Evolutionary conservation across 2,113 vertebrate genomes (phyloP), one percentile per base, ranked within the genome.

Genomic region (Antechinus flavipes): DNA sequence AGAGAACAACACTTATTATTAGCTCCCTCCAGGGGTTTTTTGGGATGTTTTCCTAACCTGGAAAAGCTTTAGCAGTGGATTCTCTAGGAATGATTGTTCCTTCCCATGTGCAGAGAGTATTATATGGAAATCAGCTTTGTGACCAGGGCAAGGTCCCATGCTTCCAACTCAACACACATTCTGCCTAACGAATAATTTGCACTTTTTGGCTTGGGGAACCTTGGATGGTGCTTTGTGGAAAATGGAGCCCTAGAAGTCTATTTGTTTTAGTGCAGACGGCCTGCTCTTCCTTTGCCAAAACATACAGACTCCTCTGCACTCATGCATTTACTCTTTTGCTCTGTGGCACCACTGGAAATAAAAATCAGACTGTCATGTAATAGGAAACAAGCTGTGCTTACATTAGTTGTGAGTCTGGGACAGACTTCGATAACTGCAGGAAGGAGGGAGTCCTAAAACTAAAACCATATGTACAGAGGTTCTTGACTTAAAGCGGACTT

Each of bases 341-440:
- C 96, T 97, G 84, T 95, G 98, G 97, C 96, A 93, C 95, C 94
- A 91, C 97, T 0, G 93, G 98, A 98, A 98, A 98, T 92, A 95
- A 95, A 98, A 98, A 90, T 46, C 95, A 93, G 95, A 94, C 95
- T 96, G 96, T 97, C 92, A 0, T 0, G 98, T 98, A 98, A 98
- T 94, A 97, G 1, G 93, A 98, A 98, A 96, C 97, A 98, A 97
- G 97, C 96, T 97, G 95, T 98, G 98, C 98, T 97, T 98, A 98
- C 96, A 96, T 98, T 98, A 98, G 97, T 95, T 95, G 0, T 0
- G 92, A 98, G 98, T 97, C 98, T 93, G 97, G 98, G 96, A 47
- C 61, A 93, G 4, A 23, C 27, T 97, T 97, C 97, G 97, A 98
- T 97, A 98, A 97, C 97, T 98, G 96, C 96, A 97, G 96, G 97